Evolutionary conservation across 2,113 vertebrate species (phyloP).

Genomic region (Pteropus alecto): DNA sequence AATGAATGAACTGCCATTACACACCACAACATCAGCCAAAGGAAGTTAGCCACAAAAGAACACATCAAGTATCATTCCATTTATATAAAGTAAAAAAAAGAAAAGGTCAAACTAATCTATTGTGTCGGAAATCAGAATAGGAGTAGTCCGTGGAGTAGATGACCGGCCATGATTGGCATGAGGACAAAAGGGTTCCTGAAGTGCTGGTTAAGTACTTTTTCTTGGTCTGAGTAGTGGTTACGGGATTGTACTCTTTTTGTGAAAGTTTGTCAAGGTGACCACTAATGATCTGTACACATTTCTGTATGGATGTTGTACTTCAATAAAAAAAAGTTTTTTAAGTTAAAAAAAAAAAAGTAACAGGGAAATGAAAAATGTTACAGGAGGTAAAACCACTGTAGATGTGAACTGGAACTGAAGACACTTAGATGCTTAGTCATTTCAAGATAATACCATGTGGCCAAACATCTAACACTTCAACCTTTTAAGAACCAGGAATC

Average conservation of each 20-base stretch:
- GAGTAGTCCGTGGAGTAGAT: background rate
- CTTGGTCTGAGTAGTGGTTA: background rate
- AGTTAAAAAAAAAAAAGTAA: background rate
- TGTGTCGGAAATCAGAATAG: background rate
- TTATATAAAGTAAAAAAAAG: background rate
- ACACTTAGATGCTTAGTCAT: background rate
- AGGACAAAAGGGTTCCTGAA: background rate
- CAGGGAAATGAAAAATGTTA: background rate
- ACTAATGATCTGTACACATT: background rate
- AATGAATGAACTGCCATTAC: background rate
- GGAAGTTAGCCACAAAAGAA: background rate
- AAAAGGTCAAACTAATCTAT: background rate
- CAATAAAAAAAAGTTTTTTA: background rate
- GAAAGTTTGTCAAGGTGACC: background rate
- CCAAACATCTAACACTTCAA: background rate
- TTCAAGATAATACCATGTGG: background rate
- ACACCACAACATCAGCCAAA: background rate
- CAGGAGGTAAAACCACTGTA: background rate
- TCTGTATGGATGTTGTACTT: background rate
- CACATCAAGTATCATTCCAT: background rate
- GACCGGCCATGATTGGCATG: background rate
- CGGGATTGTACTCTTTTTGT: background rate
- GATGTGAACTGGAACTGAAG: background rate
- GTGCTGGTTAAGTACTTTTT: background rate
- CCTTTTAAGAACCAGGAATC: background rate